A percentile compares a stretch with the other conserved stretches of the same genome.
phyloP scores from a whole-genome alignment of 53 echinoderm and acorn worm species.

The Apostichopus leukothele region DNA sequence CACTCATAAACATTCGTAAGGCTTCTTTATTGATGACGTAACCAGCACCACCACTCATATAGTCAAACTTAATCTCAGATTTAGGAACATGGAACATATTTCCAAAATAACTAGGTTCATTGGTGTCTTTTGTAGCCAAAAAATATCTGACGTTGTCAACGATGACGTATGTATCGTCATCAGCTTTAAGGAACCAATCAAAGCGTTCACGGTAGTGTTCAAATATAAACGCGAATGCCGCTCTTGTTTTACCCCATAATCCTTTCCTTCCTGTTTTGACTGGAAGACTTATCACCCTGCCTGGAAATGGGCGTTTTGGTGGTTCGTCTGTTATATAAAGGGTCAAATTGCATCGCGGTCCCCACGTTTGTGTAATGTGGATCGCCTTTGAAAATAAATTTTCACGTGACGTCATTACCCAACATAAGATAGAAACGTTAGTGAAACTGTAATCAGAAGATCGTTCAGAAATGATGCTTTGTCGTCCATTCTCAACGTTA shows the following conservation, averaged over 20 bases:
- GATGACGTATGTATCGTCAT: slow-evolving; percentile 77
- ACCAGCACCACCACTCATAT: slow-evolving; percentile 76
- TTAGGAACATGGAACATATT: slow-evolving; percentile 32
- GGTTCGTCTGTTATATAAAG: slow-evolving; percentile 62
- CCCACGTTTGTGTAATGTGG: slow-evolving; percentile 68
- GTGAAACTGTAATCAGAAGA: slow-evolving; percentile 49
- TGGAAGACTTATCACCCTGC: slow-evolving; percentile 46
- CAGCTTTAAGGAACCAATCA: slow-evolving; percentile 82
- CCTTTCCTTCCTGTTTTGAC: slow-evolving; percentile 54
- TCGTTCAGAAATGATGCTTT: slow-evolving; percentile 29
- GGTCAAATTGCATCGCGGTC: slow-evolving; percentile 61
- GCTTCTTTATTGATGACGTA: slow-evolving; percentile 66
- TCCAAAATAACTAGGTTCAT: slow-evolving; percentile 59
- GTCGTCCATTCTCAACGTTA: slow-evolving; percentile 37
- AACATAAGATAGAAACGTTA: slow-evolving; percentile 59
- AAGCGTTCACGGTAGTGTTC: slow-evolving; percentile 49
- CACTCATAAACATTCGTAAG: slow-evolving; percentile 17
- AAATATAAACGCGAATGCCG: slow-evolving; percentile 62
- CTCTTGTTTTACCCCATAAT: slow-evolving; percentile 69
- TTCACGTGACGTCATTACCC: slow-evolving; percentile 69
- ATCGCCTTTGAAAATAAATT: slow-evolving; percentile 48
- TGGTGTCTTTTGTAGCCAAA: slow-evolving; percentile 53
- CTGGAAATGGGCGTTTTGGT: slow-evolving; percentile 19
- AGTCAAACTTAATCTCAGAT: slow-evolving; percentile 13
- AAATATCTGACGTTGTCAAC: slow-evolving; percentile 76